Conservation (phyloP, 1,140 invertebrate genomes). For the Brachionus plicatilis region DNA sequence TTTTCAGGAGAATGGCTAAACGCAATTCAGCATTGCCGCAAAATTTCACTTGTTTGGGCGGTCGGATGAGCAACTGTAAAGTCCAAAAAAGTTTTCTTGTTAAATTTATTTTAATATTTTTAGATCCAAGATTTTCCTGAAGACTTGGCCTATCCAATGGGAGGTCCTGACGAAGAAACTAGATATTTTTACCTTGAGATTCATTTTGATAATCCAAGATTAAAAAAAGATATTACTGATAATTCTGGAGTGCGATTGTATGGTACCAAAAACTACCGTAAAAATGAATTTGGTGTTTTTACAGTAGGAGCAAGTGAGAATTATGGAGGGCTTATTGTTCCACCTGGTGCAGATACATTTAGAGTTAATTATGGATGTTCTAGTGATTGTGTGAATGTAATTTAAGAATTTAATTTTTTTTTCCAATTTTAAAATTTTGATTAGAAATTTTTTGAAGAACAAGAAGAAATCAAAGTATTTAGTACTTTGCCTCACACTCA, state of each 20-base stretch:
- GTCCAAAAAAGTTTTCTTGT: neutral
- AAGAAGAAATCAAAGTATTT: constrained; percentile 30
- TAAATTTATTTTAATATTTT: neutral
- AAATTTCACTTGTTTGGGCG: neutral
- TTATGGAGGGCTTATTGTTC: neutral
- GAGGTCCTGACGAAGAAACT: neutral
- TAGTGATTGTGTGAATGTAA: neutral
- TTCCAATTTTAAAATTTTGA: no score
- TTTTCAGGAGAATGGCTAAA: neutral
- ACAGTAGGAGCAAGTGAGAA: neutral
- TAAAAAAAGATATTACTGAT: neutral
- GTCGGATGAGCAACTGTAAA: neutral
- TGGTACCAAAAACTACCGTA: constrained; percentile 4
- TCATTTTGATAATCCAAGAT: constrained; percentile 27
- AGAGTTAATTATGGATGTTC: neutral
- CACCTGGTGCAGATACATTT: constrained; percentile 20
- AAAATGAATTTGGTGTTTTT: constrained; percentile 28
- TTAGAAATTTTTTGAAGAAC: neutral
- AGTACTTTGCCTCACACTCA: constrained; percentile 22
- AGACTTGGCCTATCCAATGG: constrained; percentile 2
- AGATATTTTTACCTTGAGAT: constrained; percentile 33
- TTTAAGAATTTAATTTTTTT: neutral
- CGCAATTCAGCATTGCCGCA: neutral
- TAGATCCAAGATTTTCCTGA: constrained; percentile 37
- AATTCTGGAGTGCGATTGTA: constrained; percentile 12